Base-by-base conservation (phyloP, 1,140 invertebrate species). In the Bombus pascuorum region DNA sequence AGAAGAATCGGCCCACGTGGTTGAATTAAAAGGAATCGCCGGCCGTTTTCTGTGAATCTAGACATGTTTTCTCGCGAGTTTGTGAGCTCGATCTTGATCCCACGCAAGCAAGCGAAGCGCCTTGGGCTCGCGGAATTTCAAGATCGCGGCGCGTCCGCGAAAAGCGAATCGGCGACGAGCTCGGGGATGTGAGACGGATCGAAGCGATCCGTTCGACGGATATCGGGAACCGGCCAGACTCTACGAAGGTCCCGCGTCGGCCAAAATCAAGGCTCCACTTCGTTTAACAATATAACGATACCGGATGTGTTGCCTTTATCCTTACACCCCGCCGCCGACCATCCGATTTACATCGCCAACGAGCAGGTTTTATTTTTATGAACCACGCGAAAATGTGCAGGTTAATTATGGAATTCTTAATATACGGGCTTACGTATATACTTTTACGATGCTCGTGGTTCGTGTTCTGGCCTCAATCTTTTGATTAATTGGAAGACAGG, bases 41-140 rank as follows among this genome's bases (percentile, higher is more conserved):
- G 37, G 66, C 34, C 34, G 70, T 62, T 71, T 87, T 87, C 82
- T 39, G 15, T 28, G 86, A 89, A 89, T 6, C 57, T 57, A 62
- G 62, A n/a, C 39, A 70, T 62, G 79, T 82, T 78, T 79, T 87
- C 68, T 79, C 78, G 76, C 65, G 44, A 79, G 82, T 68, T 37
- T n/a, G 12, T 28, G 62, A 65, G 10, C 44, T 74, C 53, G 75
- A 87, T 87, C 81, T 87, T 73, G 75, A 87, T 89, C 79, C 84
- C 83, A 44, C 44, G 72, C 66, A 15, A 28, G 65, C 65, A 32
- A 66, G 39, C 75, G 68, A 57, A 65, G 28, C 68, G 73, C 87
- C 87, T 89, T 89, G 88, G 79, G 47, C 72, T 32, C 74, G 62
- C 59, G 80, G 84, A 78, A 80, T 88, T 62, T 88, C 87, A 88